Base-by-base conservation (phyloP, 2,797 vertebrate genomes). In the Spheniscus humboldti region DNA sequence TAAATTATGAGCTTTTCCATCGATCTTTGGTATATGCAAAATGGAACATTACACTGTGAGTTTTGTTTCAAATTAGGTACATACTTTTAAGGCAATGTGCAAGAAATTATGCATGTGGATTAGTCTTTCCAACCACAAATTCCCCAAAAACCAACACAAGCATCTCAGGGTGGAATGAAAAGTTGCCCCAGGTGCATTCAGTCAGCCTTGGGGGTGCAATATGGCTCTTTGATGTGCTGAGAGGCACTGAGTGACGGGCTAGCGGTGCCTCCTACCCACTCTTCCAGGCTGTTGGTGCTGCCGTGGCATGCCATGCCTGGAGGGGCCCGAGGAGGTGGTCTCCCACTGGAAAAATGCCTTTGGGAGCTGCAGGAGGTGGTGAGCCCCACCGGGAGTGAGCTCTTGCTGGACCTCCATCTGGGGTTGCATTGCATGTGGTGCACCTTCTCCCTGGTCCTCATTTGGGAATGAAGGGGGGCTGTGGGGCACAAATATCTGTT, bases 71-170 rank as follows among this genome's bases (percentile, higher is more conserved):
- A n/a, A 86, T 85, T 50, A 35, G 10, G 35, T 73, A 47, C 35
- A 2, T 85, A 50, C 73, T 97, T 96, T 71, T 63, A 90, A 92
- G 77, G 86, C 85, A 83, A 30, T 28, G 60, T 37, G 11, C 81
- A 94, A 80, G 72, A 94, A 77, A 90, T 80, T 33, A 33, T 13
- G 17, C 33, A 10, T 1, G 39, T 48, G n/a, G 18, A 10, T 59
- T 30, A 84, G 69, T 53, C 79, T 97, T 93, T 91, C 62, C 56
- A 84, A 69, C 92, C 89, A 90, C 77, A 96, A 88, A 90, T 72
- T 78, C 39, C 52, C 56, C 74, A 10, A 11, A 89, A 85, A 67
- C 55, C 7, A 0, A 37, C 22, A 28, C 0, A 1, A 59, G 18
- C 10, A 2, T 71, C 43, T 86, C 28, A 15, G 60, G 50, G 69